Evolutionary conservation across 2,797 vertebrate species (phyloP), one percentile per base, ranked within the genome.

Genomic region (Tenualosa thibaudeaui): DNA sequence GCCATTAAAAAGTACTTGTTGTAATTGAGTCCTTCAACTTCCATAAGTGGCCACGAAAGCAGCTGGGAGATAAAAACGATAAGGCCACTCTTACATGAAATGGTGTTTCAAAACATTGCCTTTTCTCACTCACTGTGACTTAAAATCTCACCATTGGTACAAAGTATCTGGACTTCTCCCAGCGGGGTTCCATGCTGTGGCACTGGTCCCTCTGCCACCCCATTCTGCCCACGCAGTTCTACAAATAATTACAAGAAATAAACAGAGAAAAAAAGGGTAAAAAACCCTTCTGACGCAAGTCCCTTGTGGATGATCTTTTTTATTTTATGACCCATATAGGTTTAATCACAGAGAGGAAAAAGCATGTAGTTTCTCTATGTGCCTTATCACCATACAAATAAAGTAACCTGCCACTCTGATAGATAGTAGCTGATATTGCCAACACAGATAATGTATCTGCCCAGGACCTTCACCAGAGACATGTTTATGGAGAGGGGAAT

Each of bases 1-100:
- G 1, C 22, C 81, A 54, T 86, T 86, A 87, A 88, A 85, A 89
- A 82, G 78, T 51, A 46, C 22, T 56, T 83, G n/a, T 58, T 26
- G 54, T 82, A 53, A 81, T 83, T 87, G 56, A 68, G 60, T 53
- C 15, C 37, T 75, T 75, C 31, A 40, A 43, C 68, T 75, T 75
- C 68, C 68, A 75, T 75, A 40, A 75, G 68, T 37, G 37, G 68
- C 13, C 37, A 75, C 43, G 37, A 37, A 7, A 37, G 68, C 15
- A 19, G 31, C 17, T 15, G 17, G 5, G 37, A 75, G 68, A 75
- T 75, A 15, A 43, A 37, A 75, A 37, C 40, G 68, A 75, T 75
- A 40, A 5, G 40, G 68, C 13, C 31, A 7, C 15, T 75, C 37
- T 75, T 7, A 26, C 68, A 75, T 37, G 5, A 43, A 40, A 75